Evolutionary conservation across 2,888 invertebrate genomes (phyloP), one percentile per base, ranked within the genome.

Genomic region (Scaptomyza polygonia): DNA sequence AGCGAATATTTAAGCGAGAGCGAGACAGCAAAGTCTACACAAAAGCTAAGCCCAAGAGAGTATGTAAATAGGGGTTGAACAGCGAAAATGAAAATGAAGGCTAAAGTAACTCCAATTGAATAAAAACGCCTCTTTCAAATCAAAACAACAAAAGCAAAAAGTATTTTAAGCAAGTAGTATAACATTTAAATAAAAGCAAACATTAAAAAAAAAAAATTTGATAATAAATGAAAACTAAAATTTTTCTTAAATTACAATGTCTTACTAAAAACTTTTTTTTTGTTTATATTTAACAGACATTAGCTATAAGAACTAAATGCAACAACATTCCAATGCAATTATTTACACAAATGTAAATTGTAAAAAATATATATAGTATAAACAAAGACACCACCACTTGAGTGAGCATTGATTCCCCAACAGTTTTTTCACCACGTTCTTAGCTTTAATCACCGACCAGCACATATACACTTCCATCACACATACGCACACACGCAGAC

Each of bases 391-490:
- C 83, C 83, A 83, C 83, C 83, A 70, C 70, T 69, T 65, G 57
- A 68, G 58, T 47, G 55, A 44, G 43, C 62, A 51, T 47, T 39
- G 48, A 61, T 65, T 71, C 67, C 62, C 73, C 68, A 69, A 67
- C 66, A 55, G 14, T 36, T 66, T 75, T 67, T 58, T 82, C 76
- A 84, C 79, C 79, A 71, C 70, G 71, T 65, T 62, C 82, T 65
- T 67, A 85, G 76, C 87, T 87, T 83, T 81, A 87, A 81, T 82
- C 88, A 67, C 65, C 36, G 64, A 66, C 61, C 58, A 7, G 30
- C 39, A 62, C 48, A 51, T 30, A 59, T 36, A 63, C 18, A 32
- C 36, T 12, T n/a, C 34, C 34, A 34, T 61, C 25, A 21, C 14
- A 57, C 47, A 51, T 25, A 18, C 34, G n/a, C 36, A 42, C 14